Evolutionary conservation across 2,113 vertebrate genomes (phyloP).

Genomic region (Corythaixoides concolor): DNA sequence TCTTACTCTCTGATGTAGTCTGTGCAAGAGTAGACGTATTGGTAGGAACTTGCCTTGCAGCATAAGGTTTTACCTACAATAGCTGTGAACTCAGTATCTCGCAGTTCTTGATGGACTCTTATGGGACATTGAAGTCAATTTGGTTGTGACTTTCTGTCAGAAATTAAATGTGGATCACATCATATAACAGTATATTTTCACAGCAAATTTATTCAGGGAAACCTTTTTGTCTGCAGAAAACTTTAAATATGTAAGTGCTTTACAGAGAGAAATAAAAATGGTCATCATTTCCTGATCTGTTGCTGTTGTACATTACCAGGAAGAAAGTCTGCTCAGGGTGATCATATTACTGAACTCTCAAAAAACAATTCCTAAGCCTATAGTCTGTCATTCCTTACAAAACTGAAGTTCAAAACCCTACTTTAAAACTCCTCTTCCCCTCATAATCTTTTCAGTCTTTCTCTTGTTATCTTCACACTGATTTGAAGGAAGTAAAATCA

Average conservation of each 20-base stretch:
- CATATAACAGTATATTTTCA: not conserved
- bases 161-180: not conserved
- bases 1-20: not conserved
- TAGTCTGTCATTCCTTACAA: not conserved
- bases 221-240: not conserved
- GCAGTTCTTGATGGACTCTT: not conserved
- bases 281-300: not conserved
- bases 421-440: not conserved
- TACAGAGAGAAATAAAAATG: not conserved
- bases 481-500: not conserved
- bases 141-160: not conserved
- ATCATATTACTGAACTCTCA: not conserved
- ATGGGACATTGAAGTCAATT: not conserved
- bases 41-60: not conserved
- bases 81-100: not conserved
- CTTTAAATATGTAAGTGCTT: not conserved
- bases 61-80: not conserved
- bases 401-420: not conserved
- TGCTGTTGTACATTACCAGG: not conserved
- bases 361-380: not conserved
- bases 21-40: not conserved
- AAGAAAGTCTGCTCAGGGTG: not conserved
- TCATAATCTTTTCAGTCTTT: not conserved
- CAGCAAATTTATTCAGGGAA: not conserved
- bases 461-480: not conserved